A percentile compares a stretch with the other conserved stretches of the same genome.
Conservation (phyloP, 1,140 invertebrate genomes). For the Drosophila albomicans region DNA sequence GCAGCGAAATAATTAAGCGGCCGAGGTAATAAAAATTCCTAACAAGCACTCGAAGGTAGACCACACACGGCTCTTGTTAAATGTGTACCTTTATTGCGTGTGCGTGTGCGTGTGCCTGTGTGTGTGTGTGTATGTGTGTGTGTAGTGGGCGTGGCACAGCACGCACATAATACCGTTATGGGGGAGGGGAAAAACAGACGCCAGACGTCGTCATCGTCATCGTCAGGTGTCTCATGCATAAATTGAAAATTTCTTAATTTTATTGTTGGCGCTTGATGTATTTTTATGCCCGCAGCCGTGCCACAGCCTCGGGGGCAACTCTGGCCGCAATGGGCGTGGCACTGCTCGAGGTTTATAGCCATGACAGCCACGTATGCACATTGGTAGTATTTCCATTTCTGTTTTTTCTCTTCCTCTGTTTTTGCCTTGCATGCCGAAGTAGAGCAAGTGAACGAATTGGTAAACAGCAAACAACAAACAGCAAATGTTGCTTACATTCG, state of each 20-base stretch:
- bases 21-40: slow-evolving; percentile 72
- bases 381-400: slow-evolving; percentile 27
- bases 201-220: slow-evolving; percentile 29
- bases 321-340: slow-evolving; percentile 7
- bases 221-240: slow-evolving; percentile 77
- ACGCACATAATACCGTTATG: slow-evolving; percentile 1
- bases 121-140: background rate
- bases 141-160: slow-evolving; percentile 38
- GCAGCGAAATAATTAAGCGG: slow-evolving; percentile 69
- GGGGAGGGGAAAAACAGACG: background rate
- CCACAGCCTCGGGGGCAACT: background rate
- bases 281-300: slow-evolving; percentile 19
- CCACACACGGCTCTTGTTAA: slow-evolving; percentile 28
- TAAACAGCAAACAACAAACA: background rate
- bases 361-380: slow-evolving; percentile 11
- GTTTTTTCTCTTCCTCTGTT: slow-evolving; percentile 21
- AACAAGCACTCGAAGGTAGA: slow-evolving; percentile 58
- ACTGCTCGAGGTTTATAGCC: slow-evolving; percentile 54
- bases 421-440: background rate
- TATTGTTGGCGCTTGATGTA: slow-evolving; percentile 67
- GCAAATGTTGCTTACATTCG: slow-evolving; percentile 36
- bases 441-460: background rate
- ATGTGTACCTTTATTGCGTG: slow-evolving; percentile 8
- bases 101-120: background rate
- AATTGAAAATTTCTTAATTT: slow-evolving; percentile 82